Conservation (phyloP, 2,113 vertebrate genomes). For the Corvus moneduloides region DNA sequence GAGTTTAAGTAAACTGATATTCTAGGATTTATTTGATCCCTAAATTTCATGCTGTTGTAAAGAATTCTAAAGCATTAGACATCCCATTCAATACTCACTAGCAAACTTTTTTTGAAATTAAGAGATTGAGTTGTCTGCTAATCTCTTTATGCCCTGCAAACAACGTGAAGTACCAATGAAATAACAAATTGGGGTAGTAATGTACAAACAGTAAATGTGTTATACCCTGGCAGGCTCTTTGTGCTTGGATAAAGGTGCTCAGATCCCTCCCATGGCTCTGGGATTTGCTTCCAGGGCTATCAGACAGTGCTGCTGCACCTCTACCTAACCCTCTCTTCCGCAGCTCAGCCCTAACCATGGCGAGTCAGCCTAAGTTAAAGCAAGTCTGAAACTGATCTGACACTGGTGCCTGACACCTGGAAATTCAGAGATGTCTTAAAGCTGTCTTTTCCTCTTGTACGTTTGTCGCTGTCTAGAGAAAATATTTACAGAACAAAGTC, state of each 20-base stretch:
- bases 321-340: background rate
- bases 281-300: background rate
- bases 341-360: background rate
- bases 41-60: background rate
- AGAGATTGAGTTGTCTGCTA: background rate
- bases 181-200: background rate
- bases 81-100: background rate
- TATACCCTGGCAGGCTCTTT: background rate
- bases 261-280: background rate
- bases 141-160: background rate
- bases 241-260: background rate
- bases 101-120: background rate
- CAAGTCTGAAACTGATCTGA: background rate
- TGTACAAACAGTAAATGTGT: background rate
- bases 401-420: background rate
- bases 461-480: background rate
- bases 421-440: background rate
- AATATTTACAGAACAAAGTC: slow-evolving; percentile 20
- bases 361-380: background rate
- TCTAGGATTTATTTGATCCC: background rate
- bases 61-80: background rate
- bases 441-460: background rate
- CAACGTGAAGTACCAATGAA: background rate
- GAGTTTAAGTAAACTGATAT: background rate
- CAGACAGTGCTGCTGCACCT: background rate